Evolutionary conservation across 2,113 vertebrate genomes (phyloP).

Genomic region (Paradoxurus hermaphroditus): DNA sequence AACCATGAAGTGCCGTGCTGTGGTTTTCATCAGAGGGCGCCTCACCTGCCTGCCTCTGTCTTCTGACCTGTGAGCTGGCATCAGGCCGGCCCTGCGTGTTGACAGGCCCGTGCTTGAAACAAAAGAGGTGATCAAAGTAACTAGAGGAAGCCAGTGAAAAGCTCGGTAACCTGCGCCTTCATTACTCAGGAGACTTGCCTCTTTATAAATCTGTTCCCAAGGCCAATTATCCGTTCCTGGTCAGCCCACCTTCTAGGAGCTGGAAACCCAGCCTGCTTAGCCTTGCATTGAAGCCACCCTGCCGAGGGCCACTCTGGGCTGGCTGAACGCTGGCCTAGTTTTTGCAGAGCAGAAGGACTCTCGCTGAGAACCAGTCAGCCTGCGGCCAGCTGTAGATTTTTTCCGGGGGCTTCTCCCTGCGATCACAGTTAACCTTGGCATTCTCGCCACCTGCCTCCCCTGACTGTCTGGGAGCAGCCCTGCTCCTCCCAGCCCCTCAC

Average conservation of each 20-base stretch:
- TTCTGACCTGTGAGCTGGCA: neutral
- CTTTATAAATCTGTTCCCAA: neutral
- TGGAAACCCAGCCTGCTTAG: slow-evolving; percentile 20
- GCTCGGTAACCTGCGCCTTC: fast-evolving
- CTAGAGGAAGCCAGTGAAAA: neutral
- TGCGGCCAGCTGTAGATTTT: neutral
- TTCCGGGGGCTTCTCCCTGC: neutral
- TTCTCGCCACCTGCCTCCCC: fast-evolving
- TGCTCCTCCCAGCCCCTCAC: neutral
- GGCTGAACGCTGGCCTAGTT: neutral
- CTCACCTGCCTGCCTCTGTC: neutral
- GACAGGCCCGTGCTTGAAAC: neutral
- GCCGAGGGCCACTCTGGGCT: neutral
- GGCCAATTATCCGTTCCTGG: neutral
- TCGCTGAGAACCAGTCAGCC: neutral
- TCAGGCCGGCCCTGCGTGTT: too few species aligned
- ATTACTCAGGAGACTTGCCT: neutral
- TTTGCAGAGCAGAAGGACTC: neutral
- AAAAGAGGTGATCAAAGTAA: neutral
- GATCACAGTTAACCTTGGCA: neutral
- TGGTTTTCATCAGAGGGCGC: neutral
- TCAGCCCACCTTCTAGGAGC: neutral
- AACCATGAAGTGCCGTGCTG: fast-evolving
- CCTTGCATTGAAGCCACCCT: neutral
- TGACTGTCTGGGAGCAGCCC: neutral